Evolutionary conservation across 2,888 invertebrate species (phyloP), one percentile per base, ranked within the genome.

Genomic region (Trichopoda pennipes): DNA sequence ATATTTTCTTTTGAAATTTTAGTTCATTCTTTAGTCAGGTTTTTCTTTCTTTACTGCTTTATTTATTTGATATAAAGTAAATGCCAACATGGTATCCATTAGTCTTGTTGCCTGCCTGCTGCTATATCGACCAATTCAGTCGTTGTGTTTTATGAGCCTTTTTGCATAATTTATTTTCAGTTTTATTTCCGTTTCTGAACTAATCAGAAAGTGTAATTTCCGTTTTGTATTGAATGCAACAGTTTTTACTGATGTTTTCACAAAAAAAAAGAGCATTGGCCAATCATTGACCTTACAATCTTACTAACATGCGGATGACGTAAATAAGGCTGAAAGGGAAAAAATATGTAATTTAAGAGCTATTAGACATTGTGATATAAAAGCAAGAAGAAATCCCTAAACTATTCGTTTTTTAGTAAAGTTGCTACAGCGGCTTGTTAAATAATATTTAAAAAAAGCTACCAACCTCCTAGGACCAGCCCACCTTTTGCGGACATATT

Each of bases 141-240:
- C 55, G 55, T 68, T 23, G 73, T 81, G 38, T 66, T 84, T 81
- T 81, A 80, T 84, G 83, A 84, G 75, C 72, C 85, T 82, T 85
- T 77, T 84, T 87, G 86, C 89, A 90, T 91, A 91, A 91, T 91
- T 91, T 90, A 89, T 89, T 91, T 91, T 89, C 88, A 88, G 88
- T 87, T 91, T 90, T 89, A 91, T 91, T 91, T 91, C 91, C 91
- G 88, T 88, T 90, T 56, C 87, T 87, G 88, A 88, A 90, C 90
- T 91, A 91, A 91, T 91, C 90, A 91, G 90, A 90, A 90, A 91
- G 87, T 90, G 91, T 90, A 91, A 91, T 91, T 91, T 91, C 91
- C 91, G 91, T 91, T 89, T 87, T 88, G 88, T 88, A 86, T 87
- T 86, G 86, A 86, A 76, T 82, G 84, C 70, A 79, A 61, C 70